These are phyloP conservation scores for Phengaris arion DNA, from an alignment of 2,888 invertebrate genomes.

Conservation along the genomic window DNA sequence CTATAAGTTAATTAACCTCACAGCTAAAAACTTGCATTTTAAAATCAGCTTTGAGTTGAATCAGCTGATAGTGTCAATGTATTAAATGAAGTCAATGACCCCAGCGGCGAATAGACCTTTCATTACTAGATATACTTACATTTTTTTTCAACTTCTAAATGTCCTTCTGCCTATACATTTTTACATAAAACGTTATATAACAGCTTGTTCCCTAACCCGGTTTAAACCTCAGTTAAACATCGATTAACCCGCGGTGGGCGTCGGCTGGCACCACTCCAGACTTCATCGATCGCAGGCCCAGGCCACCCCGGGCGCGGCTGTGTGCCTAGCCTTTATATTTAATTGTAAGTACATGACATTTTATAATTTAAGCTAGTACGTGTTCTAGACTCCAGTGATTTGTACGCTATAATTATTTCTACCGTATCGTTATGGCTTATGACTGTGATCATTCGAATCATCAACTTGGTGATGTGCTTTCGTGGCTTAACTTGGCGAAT, in stretches of 20 bases:
- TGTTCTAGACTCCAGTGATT: background rate
- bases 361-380: background rate
- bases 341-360: background rate
- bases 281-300: constrained; percentile 22
- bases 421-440: background rate
- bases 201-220: background rate
- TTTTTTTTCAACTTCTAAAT: too few species aligned
- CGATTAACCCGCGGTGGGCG: background rate
- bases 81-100: too few species aligned
- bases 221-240: constrained; percentile 8
- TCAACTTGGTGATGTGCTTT: background rate
- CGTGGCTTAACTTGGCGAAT: background rate
- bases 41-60: too few species aligned
- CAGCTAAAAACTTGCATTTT: too few species aligned
- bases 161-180: too few species aligned
- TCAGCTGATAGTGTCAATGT: too few species aligned
- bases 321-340: background rate
- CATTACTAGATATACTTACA: too few species aligned
- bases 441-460: background rate
- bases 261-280: constrained; percentile 28
- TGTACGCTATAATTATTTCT: background rate
- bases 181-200: too few species aligned
- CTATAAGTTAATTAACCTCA: too few species aligned
- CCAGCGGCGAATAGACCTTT: too few species aligned
- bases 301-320: constrained; percentile 3